Conservation (phyloP, 1,140 invertebrate genomes). For the Andrena cerasifolii region DNA sequence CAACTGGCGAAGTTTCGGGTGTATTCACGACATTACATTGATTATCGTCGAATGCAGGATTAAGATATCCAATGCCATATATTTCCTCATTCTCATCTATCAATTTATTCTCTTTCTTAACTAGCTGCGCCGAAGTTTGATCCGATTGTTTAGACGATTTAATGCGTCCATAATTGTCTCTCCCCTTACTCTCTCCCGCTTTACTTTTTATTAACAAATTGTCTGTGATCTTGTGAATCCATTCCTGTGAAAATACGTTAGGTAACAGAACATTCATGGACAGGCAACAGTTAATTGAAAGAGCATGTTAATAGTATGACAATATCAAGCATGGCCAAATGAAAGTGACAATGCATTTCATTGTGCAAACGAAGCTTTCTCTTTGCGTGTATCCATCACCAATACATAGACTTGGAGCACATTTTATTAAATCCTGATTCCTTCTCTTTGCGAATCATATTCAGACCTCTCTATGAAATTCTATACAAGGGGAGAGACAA, state of each 20-base stretch:
- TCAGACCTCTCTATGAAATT: constrained; percentile 54
- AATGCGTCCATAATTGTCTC: constrained; percentile 72
- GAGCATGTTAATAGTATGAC: constrained; percentile 70
- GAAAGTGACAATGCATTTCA: constrained; percentile 69
- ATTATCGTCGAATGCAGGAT: constrained; percentile 79
- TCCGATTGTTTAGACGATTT: constrained; percentile 60
- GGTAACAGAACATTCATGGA: constrained; percentile 66
- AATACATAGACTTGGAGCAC: constrained; percentile 60
- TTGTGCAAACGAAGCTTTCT: constrained; percentile 66
- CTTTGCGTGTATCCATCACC: constrained; percentile 72
- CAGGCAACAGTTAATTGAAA: constrained; percentile 61
- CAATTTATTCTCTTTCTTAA: constrained; percentile 65
- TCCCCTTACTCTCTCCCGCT: constrained; percentile 72
- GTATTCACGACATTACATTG: constrained; percentile 56
- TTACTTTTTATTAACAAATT: constrained; percentile 76
- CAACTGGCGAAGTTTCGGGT: constrained; percentile 68
- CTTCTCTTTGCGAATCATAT: constrained; percentile 37
- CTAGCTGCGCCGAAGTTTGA: constrained; percentile 49
- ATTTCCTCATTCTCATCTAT: constrained; percentile 66
- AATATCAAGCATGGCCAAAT: constrained; percentile 70
- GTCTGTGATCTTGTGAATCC: constrained; percentile 79
- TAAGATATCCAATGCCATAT: constrained; percentile 78
- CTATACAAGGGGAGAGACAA: constrained; percentile 70
- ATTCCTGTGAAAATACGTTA: constrained; percentile 79
- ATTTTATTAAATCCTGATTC: constrained; percentile 39